Evolutionary conservation across 2,797 vertebrate genomes (phyloP), one percentile per base, ranked within the genome.

Genomic region (Xenopus petersii): DNA sequence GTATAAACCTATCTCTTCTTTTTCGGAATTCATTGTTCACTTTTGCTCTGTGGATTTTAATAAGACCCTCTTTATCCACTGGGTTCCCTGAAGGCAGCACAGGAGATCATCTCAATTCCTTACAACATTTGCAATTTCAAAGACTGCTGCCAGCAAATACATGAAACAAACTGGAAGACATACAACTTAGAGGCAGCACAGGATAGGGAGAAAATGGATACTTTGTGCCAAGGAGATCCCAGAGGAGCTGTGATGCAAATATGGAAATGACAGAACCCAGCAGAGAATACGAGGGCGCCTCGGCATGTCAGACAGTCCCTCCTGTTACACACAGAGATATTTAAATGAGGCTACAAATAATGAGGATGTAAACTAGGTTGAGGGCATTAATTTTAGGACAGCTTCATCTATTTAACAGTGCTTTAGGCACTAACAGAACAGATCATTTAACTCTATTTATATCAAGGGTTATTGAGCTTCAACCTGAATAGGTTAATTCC

Each of bases 61-160:
- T 78, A 78, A 60, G 70, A 73, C 75, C 75, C 66, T 69, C 66
- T 78, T 78, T 69, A 78, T 78, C 61, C 65, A 70, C 59, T 30
- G 36, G 54, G 26, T 49, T 78, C 75, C 75, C 75, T 73, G 46
- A 78, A 78, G 75, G 59, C 75, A 77, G 60, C 70, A 68, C 17
- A 77, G 65, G 49, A 77, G 71, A 73, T 78, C 65, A 69, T 73
- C 71, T 68, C 42, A 78, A 73, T 78, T 78, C 71, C 65, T 64
- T 78, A 73, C 66, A 73, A 73, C 49, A 77, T 78, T 78, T 78
- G 75, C 71, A 78, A 70, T 78, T 78, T 78, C 65, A 73, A 78
- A 73, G 70, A 67, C 70, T 64, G 47, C 65, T 77, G 64, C 70
- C 65, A 77, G 70, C 71, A 67, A 54, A 72, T 78, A 78, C 75